Evolutionary conservation across 2,888 invertebrate species (phyloP), one percentile per base, ranked within the genome.

Genomic region (Pristionchus mayeri): DNA sequence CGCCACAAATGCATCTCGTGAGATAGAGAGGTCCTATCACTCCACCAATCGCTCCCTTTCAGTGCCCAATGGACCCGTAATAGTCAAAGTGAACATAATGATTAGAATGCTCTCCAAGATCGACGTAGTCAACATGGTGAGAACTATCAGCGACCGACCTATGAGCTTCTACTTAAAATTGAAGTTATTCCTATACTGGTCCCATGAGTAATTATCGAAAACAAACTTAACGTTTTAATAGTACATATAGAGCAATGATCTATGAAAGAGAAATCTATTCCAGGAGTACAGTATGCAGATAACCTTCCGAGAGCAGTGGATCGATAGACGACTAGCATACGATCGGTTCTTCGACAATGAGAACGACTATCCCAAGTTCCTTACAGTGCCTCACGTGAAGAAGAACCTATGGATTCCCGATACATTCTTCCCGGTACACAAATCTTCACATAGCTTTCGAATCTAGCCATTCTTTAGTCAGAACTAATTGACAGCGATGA

Each of bases 121-220:
- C 95, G 97, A 97, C 95, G 98, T 98, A 95, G 97, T 96, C 95
- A 97, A 97, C 95, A 98, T 98, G 97, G 98, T 98, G 96, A 97
- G 84, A 4, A 44, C 44, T 27, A 27, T 27, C 30, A n/a, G 63
- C 3, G 27, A 40, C 30, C 18, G n/a, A n/a, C n/a, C n/a, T n/a
- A n/a, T n/a, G n/a, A n/a, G n/a, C n/a, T n/a, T n/a, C n/a, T n/a
- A n/a, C n/a, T n/a, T n/a, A n/a, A n/a, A n/a, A n/a, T n/a, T n/a
- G n/a, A n/a, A n/a, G n/a, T n/a, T n/a, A n/a, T n/a, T n/a, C n/a
- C n/a, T n/a, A n/a, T n/a, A n/a, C n/a, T n/a, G n/a, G n/a, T n/a
- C n/a, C n/a, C n/a, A n/a, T n/a, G n/a, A n/a, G n/a, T n/a, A n/a
- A n/a, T n/a, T n/a, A n/a, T n/a, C n/a, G n/a, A n/a, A n/a, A n/a